Evolutionary conservation across 2,888 invertebrate species (phyloP).

Genomic region (Orthonevra nobilis): DNA sequence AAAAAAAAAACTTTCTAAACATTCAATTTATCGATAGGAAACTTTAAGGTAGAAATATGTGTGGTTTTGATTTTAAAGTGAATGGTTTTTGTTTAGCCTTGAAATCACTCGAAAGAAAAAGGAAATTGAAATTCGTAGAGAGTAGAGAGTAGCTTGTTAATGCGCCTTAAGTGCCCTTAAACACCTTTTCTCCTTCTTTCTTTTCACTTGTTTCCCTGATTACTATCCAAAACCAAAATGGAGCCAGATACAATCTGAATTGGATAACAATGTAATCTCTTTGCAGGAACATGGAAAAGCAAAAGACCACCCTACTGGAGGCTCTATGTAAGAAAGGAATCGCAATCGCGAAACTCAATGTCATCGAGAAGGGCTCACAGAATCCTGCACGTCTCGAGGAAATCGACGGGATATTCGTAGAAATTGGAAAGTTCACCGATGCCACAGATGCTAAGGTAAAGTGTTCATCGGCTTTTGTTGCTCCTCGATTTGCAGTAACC

Average conservation of each 20-base stretch:
- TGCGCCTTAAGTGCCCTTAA: too few relatives aligned
- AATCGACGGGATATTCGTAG: conserved; percentile 84
- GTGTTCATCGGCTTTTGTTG: conserved; percentile 10
- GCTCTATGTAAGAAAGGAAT: conserved; percentile 89
- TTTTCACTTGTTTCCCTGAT: too few relatives aligned
- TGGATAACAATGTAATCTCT: conserved; percentile 16
- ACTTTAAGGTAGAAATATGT: too few relatives aligned
- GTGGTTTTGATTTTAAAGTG: too few relatives aligned
- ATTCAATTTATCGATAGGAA: too few relatives aligned
- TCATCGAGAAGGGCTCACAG: conserved; percentile 75
- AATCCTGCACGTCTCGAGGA: conserved; percentile 81
- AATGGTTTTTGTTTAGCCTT: too few relatives aligned
- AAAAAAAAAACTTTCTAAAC: too few relatives aligned
- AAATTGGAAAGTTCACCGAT: conserved; percentile 91
- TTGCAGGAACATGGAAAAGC: conserved; percentile 90
- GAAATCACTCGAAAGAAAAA: too few relatives aligned
- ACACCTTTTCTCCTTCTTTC: too few relatives aligned
- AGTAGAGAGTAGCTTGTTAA: too few relatives aligned
- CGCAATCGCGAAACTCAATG: conserved; percentile 84
- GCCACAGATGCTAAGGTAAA: conserved; percentile 88
- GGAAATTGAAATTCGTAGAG: too few relatives aligned
- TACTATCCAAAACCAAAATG: too few relatives aligned
- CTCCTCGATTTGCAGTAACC: neutral
- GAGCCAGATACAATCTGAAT: conserved; percentile 33
- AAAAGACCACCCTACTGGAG: conserved; percentile 89